These are phyloP conservation scores for Poeciliopsis retropinna DNA, from an alignment of 2,113 vertebrate species.

Conservation along the genomic window DNA sequence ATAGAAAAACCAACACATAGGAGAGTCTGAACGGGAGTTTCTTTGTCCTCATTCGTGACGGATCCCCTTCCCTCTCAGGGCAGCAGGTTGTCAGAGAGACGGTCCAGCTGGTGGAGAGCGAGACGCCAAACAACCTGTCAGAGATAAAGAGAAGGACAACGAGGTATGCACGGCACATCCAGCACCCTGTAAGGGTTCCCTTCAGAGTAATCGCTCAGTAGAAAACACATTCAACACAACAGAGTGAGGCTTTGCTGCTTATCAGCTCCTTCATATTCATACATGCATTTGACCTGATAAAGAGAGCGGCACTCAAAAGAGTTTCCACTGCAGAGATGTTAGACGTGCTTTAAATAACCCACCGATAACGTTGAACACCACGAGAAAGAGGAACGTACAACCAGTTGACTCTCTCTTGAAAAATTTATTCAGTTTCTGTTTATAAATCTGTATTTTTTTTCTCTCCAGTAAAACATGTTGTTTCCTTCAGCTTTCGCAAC, in stretches of 20 bases:
- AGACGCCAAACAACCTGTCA: slow-evolving; percentile 80
- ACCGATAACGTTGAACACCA: slow-evolving; percentile 58
- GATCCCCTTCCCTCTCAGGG: slow-evolving; percentile 46
- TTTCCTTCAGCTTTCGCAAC: slow-evolving; percentile 54
- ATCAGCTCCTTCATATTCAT: slow-evolving; percentile 55
- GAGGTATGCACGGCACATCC: slow-evolving; percentile 59
- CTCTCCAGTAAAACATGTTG: slow-evolving; percentile 55
- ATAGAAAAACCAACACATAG: neutral
- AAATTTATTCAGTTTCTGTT: slow-evolving; percentile 69
- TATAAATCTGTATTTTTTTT: slow-evolving; percentile 73
- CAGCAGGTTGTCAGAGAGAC: slow-evolving; percentile 73
- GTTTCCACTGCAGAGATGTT: slow-evolving; percentile 49
- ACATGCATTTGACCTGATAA: slow-evolving; percentile 54
- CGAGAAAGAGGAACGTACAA: slow-evolving; percentile 37
- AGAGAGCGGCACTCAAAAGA: slow-evolving; percentile 50
- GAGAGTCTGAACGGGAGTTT: slow-evolving; percentile 7
- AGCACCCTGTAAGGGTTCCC: slow-evolving; percentile 31
- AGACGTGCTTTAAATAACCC: slow-evolving; percentile 63
- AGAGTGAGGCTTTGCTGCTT: slow-evolving; percentile 23
- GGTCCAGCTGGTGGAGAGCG: slow-evolving; percentile 73
- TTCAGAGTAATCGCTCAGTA: slow-evolving; percentile 35
- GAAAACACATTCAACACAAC: slow-evolving; percentile 27
- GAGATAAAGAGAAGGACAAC: slow-evolving; percentile 70
- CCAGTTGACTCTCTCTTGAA: slow-evolving; percentile 35
- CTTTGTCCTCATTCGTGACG: slow-evolving; percentile 35